A percentile compares a stretch with the other conserved stretches of the same genome.
These are phyloP conservation scores for Caenorhabditis wallacei DNA, from an alignment of 2,888 invertebrate genomes.

Conservation along the genomic window DNA sequence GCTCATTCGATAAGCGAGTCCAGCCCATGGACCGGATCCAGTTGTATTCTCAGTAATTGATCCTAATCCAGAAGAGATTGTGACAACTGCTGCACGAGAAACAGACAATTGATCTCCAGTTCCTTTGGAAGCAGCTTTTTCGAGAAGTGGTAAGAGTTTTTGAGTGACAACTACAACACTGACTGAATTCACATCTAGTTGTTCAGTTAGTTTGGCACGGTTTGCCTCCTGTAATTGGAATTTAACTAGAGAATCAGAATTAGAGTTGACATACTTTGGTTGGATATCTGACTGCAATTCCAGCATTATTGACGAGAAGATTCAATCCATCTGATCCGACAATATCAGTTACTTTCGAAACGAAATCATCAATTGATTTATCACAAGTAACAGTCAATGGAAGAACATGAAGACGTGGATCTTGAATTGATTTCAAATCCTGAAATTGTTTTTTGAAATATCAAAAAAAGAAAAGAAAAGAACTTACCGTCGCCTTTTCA, in stretches of 20 bases:
- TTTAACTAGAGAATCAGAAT: neutral
- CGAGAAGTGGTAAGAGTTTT: slow-evolving; percentile 65
- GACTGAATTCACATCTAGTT: slow-evolving; percentile 88
- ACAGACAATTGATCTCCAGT: slow-evolving; percentile 51
- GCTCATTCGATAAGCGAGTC: slow-evolving; percentile 66
- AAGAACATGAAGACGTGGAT: slow-evolving; percentile 51
- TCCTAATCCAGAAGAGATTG: slow-evolving; percentile 66
- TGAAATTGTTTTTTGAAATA: slow-evolving; percentile 26
- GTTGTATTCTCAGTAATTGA: slow-evolving; percentile 63
- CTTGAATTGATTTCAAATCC: slow-evolving; percentile 56
- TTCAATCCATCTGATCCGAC: slow-evolving; percentile 65
- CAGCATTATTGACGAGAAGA: slow-evolving; percentile 60
- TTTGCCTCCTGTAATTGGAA: slow-evolving; percentile 84
- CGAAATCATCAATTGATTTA: slow-evolving; percentile 52
- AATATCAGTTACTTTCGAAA: slow-evolving; percentile 46
- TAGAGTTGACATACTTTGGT: neutral
- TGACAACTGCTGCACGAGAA: slow-evolving; percentile 56
- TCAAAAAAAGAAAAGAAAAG: neutral
- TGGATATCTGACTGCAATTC: slow-evolving; percentile 39
- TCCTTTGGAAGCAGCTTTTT: slow-evolving; percentile 49
- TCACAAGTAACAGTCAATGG: slow-evolving; percentile 51
- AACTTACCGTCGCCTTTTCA: slow-evolving; percentile 84
- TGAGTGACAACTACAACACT: slow-evolving; percentile 64
- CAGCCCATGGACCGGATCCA: slow-evolving; percentile 56
- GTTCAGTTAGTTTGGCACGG: slow-evolving; percentile 86